These are phyloP conservation scores for Limnephilus rhombicus DNA, from an alignment of 2,888 invertebrate species.

Conservation along the genomic window DNA sequence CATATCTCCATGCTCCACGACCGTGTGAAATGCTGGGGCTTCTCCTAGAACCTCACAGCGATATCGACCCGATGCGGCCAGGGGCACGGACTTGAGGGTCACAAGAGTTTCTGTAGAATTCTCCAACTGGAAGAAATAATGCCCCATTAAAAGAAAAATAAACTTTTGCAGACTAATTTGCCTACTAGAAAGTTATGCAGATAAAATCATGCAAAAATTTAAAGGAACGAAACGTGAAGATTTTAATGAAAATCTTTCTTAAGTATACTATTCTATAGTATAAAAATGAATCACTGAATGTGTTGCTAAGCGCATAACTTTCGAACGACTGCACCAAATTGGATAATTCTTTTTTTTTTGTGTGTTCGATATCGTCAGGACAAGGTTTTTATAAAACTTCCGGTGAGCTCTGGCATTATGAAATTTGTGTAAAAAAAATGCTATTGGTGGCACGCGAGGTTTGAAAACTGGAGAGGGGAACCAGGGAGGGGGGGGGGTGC, in stretches of 20 bases:
- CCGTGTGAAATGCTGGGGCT: conserved; percentile 84
- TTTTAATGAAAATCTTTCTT: not conserved
- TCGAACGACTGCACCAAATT: no score
- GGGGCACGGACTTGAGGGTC: conserved; percentile 81
- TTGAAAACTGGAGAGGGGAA: no score
- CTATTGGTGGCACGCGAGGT: no score
- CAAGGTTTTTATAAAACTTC: no score
- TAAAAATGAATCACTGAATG: no score
- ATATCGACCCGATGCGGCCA: conserved; percentile 81
- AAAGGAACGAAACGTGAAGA: not conserved
- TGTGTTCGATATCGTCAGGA: no score
- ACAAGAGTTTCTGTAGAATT: conserved; percentile 84
- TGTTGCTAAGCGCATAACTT: no score
- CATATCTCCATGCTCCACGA: conserved; percentile 83
- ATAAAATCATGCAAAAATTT: not conserved
- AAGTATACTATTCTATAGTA: no score
- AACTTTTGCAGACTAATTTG: not conserved
- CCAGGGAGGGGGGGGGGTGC: no score
- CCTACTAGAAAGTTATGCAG: not conserved
- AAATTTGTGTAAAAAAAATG: no score
- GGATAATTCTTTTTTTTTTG: no score
- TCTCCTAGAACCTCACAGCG: conserved; percentile 85
- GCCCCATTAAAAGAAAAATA: not conserved
- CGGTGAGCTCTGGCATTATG: no score
- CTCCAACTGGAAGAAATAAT: conserved; percentile 75